Percentiles rank a stretch among this genome's conserved stretches.
These are phyloP conservation scores for Agelaius phoeniceus DNA, from an alignment of 2,113 vertebrate genomes.

Conservation along the genomic window DNA sequence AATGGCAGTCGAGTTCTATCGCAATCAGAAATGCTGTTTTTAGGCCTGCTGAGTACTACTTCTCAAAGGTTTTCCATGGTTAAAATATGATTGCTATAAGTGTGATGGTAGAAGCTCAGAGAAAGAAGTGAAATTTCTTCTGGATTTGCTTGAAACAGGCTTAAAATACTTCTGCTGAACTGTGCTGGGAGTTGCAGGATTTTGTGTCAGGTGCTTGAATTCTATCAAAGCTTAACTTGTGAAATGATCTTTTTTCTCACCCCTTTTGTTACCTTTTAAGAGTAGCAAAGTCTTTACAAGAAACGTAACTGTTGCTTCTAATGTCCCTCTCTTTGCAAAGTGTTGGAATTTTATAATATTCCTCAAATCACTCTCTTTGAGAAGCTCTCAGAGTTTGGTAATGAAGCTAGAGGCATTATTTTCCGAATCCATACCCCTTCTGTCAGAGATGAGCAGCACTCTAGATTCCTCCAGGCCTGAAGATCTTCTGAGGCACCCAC, in stretches of 20 bases:
- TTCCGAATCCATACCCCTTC: background rate
- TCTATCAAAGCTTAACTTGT: background rate
- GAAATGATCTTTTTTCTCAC: background rate
- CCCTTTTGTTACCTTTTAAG: background rate
- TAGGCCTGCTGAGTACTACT: conserved; percentile 6
- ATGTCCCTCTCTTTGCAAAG: background rate
- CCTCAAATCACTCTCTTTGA: background rate
- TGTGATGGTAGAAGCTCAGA: background rate
- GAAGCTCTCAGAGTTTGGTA: background rate
- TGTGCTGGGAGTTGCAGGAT: background rate
- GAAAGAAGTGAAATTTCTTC: conserved; percentile 1
- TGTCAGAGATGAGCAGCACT: background rate
- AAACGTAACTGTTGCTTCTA: background rate
- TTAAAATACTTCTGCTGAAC: background rate
- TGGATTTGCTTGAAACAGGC: background rate
- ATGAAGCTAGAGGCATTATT: background rate
- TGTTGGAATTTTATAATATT: background rate
- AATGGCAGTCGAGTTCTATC: background rate
- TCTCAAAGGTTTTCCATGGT: conserved; percentile 5
- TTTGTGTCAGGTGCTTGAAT: background rate
- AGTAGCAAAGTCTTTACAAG: background rate
- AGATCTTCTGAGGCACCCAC: background rate
- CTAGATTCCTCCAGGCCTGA: background rate
- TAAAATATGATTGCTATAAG: conserved; percentile 30
- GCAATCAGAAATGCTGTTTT: conserved; percentile 44